A percentile compares a stretch with the other conserved stretches of the same genome.
These are phyloP conservation scores for Drosophila demipolita DNA, from an alignment of 2,888 invertebrate genomes.

Conservation along the genomic window DNA sequence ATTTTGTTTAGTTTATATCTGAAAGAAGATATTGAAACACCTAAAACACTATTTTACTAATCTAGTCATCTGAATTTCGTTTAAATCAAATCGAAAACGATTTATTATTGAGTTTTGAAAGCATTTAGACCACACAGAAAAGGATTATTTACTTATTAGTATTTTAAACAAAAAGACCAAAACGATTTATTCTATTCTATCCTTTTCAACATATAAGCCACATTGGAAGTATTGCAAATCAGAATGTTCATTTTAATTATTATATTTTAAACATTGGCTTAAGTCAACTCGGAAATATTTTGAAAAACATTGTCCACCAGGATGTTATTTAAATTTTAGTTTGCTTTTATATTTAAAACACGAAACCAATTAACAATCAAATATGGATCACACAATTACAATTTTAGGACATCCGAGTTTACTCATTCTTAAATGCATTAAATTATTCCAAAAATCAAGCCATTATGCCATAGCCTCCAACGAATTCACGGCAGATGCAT, in stretches of 20 bases:
- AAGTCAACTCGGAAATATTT: not conserved
- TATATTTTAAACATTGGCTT: not conserved
- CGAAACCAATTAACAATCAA: not conserved
- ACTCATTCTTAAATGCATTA: not conserved
- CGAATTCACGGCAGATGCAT: conserved; percentile 6
- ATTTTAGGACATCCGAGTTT: not conserved
- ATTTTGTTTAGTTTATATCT: not conserved
- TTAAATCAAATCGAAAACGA: not conserved
- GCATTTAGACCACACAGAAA: not conserved
- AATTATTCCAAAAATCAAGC: not conserved
- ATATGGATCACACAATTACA: not conserved
- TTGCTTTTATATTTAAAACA: too few species aligned
- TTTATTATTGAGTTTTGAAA: not conserved
- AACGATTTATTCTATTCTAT: not conserved
- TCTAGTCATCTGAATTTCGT: not conserved
- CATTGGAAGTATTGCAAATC: not conserved
- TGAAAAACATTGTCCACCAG: not conserved
- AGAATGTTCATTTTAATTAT: not conserved
- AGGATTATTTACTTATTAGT: not conserved
- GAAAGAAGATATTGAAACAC: too few species aligned
- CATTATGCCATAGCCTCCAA: not conserved
- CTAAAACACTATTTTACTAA: not conserved
- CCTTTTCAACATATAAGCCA: not conserved
- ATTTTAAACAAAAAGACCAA: not conserved
- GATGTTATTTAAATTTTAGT: not conserved